phyloP scores from a whole-genome alignment of 2,888 invertebrate genomes.

The Agrochola litura region DNA sequence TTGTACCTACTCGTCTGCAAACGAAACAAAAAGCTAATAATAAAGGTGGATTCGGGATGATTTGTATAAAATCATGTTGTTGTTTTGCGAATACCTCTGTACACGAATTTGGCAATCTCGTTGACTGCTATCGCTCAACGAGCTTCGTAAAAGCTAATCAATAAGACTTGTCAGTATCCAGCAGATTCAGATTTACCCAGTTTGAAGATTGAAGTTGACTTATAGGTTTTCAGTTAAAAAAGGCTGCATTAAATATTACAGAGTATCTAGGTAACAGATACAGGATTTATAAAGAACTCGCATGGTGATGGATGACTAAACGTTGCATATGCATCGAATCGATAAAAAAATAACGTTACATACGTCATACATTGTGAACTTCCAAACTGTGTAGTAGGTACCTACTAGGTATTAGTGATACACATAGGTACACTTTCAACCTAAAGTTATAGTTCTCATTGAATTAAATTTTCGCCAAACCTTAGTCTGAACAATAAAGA shows the following conservation, averaged over 20 bases:
- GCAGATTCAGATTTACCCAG: constrained; percentile 12
- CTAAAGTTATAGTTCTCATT: constrained; percentile 6
- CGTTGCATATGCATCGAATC: constrained; percentile 2
- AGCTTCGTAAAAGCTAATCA: constrained; percentile 44
- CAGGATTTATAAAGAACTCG: not conserved
- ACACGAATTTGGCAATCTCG: constrained; percentile 18
- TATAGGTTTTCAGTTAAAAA: constrained; percentile 4
- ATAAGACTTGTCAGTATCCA: constrained; percentile 17
- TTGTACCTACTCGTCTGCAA: constrained; percentile 31
- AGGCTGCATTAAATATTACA: not conserved
- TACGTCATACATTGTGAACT: not conserved
- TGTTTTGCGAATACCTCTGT: constrained; percentile 17
- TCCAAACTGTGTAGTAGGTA: not conserved
- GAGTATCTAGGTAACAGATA: not conserved
- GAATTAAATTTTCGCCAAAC: constrained; percentile 51
- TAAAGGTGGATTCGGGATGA: constrained; percentile 17
- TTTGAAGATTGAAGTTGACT: constrained; percentile 15
- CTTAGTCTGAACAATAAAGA: constrained; percentile 38
- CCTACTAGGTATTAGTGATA: not conserved
- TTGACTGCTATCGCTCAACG: constrained; percentile 16
- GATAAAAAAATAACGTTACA: too few species aligned
- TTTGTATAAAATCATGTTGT: constrained; percentile 6
- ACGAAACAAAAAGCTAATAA: constrained; percentile 36
- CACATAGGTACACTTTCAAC: not conserved
- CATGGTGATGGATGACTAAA: not conserved